Conservation (phyloP, 1,140 invertebrate genomes). For the Heliconius hermathena region DNA sequence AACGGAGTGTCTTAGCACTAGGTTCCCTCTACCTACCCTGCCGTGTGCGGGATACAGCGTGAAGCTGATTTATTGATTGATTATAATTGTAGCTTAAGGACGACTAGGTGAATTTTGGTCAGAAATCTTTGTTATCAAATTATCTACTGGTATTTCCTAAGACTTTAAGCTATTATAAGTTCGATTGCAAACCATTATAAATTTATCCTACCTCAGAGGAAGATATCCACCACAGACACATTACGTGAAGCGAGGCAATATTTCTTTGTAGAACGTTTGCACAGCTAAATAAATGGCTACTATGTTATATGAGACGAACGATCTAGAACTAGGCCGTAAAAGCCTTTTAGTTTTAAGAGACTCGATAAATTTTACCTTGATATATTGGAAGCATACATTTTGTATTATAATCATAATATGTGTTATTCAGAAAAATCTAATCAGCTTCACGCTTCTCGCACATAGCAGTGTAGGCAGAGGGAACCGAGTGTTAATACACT, state of each 20-base stretch:
- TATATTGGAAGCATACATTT: background rate
- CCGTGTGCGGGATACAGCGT: too few relatives aligned
- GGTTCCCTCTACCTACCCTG: too few relatives aligned
- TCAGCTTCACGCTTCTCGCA: too few relatives aligned
- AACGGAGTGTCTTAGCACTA: too few relatives aligned
- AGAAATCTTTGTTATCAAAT: background rate
- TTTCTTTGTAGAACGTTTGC: slow-evolving; percentile 33
- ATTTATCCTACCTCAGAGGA: background rate
- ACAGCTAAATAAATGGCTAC: slow-evolving; percentile 20
- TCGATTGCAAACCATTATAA: background rate
- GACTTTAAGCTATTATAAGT: background rate
- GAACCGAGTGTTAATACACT: too few relatives aligned
- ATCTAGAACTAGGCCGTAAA: slow-evolving; percentile 21
- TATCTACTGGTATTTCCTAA: background rate
- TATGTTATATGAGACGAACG: slow-evolving; percentile 27
- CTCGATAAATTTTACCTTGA: slow-evolving; percentile 16
- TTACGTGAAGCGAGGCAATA: slow-evolving; percentile 23
- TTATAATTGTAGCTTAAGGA: background rate
- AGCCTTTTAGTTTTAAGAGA: slow-evolving; percentile 25
- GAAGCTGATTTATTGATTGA: too few relatives aligned
- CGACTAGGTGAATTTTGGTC: background rate
- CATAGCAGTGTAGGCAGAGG: too few relatives aligned
- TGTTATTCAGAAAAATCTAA: too few relatives aligned
- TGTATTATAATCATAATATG: background rate
- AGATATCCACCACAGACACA: slow-evolving; percentile 15